Evolutionary conservation across 1,140 invertebrate species (phyloP), one percentile per base, ranked within the genome.

Genomic region (Adelges cooleyi): DNA sequence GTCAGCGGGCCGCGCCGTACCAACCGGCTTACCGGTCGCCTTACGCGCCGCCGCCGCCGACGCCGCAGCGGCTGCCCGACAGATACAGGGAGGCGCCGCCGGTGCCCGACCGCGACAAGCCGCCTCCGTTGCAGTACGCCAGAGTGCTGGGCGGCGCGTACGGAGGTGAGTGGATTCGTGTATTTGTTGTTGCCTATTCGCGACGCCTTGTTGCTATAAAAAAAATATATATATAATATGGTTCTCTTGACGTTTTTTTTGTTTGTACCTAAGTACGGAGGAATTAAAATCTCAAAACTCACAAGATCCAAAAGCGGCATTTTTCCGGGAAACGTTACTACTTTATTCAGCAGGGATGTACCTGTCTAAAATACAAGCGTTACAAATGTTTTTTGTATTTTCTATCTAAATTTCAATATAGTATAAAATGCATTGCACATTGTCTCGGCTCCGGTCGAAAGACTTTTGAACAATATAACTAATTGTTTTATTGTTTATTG

Each of bases 111-210:
- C 59, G 27, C 20, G 40, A 36, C 40, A 53, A 15, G 22, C 59
- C 49, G n/a, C 22, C 67, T 15, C 38, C 46, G 2, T 25, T 54
- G 66, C 76, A 79, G 6, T 80, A 79, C 68, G 80, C 77, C 15
- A 72, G 72, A 17, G 71, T 74, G 15, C 72, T 73, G 48, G 72
- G 74, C 25, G 56, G 56, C 15, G 56, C 46, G 25, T 11, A 38
- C n/a, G 56, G 56, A 8, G 56, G 40, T 59, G 33, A 18, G 23
- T 8, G 25, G 49, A 51, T 27, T 27, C n/a, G 11, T 49, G 10
- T 20, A 51, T 51, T 17, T 51, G 22, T 18, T n/a, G n/a, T n/a
- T n/a, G n/a, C n/a, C n/a, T n/a, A n/a, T n/a, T n/a, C n/a, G n/a
- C n/a, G n/a, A n/a, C n/a, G n/a, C n/a, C n/a, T n/a, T n/a, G n/a